Base-by-base conservation (phyloP, 2,797 vertebrate species). In the Ctenopoma multispine region DNA sequence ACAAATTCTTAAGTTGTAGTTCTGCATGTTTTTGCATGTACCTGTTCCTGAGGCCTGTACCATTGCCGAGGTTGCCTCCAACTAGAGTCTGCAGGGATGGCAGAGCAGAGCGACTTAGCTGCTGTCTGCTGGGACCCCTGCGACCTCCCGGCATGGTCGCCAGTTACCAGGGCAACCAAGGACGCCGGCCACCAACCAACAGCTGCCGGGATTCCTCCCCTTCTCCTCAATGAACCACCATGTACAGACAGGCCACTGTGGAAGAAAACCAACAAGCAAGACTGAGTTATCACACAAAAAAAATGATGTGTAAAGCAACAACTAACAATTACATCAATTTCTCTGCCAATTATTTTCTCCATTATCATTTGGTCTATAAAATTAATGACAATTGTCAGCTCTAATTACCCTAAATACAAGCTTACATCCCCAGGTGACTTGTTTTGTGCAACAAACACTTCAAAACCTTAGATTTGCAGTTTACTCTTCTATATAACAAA, bases 101-200 rank as follows among this genome's bases (percentile, higher is more conserved):
- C 92, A 99, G 95, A 84, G 97, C 96, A 87, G 96, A 96, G 92
- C 98, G 97, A 95, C 96, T 99, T 92, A 99, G 94, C 93, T 99
- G 98, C 94, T 99, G 98, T 97, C 98, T 97, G 92, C 96, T 99
- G 87, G 97, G 98, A 94, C 98, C 98, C 96, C 98, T 96, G 94
- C 98, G 96, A 95, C 98, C 97, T 93, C 98, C 97, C 94, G 98
- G 97, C 98, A 99, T 99, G 95, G 95, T 96, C 83, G 90, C 93
- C 94, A 92, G 94, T 93, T 93, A 96, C 94, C 93, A 90, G 92
- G 92, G 94, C 91, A 93, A 95, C 95, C 93, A 91, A 88, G 47
- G 91, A 87, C 89, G 88, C 87, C 91, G 88, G 93, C 93, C 92
- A 82, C 84, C 86, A 81, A 87, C 80, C 90, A 77, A 86, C 75